Base-by-base conservation (phyloP, 2,797 vertebrate species). In the Esox lucius region DNA sequence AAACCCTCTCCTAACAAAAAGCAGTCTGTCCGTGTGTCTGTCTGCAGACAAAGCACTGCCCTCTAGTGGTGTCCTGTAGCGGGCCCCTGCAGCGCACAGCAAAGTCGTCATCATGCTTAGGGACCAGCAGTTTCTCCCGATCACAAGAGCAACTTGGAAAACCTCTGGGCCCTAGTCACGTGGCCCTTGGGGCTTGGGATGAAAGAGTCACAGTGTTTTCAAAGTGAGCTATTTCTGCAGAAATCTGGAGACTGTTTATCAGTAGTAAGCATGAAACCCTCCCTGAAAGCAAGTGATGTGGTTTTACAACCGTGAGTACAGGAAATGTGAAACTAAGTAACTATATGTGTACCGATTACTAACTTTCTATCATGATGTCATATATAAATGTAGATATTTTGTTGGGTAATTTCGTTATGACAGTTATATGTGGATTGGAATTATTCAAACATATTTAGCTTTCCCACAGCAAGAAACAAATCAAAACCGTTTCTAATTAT, bases 161-260 rank as follows among this genome's bases (percentile, higher is more conserved):
- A 24, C 22, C 53, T 59, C 5, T 59, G 22, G 42, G 56, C 56
- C 56, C 56, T 24, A 59, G n/a, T 59, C 56, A 59, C 56, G 56
- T 59, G 56, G 56, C 56, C 56, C 56, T 56, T 59, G 56, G 39
- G 46, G 79, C 56, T 68, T 62, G 75, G 79, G 56, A 59, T 59
- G 56, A 59, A 59, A 64, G 61, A 13, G 61, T 26, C 84, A 86
- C 84, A 81, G 81, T 71, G 76, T 80, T 85, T 84, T 89, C 89
- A 92, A 91, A 85, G 76, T 86, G 83, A 70, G 64, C 78, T 62
- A 81, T 90, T 91, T 88, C 87, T 87, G 90, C 88, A 90, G 87
- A 87, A 91, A 89, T 90, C 87, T 89, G 85, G 87, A 87, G 90
- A 91, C 90, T 91, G 90, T 92, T 91, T 91, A 91, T 92, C 91